A percentile compares a stretch with the other conserved stretches of the same genome.
phyloP scores from a whole-genome alignment of 2,113 vertebrate genomes.

The Paradisaea rubra region DNA sequence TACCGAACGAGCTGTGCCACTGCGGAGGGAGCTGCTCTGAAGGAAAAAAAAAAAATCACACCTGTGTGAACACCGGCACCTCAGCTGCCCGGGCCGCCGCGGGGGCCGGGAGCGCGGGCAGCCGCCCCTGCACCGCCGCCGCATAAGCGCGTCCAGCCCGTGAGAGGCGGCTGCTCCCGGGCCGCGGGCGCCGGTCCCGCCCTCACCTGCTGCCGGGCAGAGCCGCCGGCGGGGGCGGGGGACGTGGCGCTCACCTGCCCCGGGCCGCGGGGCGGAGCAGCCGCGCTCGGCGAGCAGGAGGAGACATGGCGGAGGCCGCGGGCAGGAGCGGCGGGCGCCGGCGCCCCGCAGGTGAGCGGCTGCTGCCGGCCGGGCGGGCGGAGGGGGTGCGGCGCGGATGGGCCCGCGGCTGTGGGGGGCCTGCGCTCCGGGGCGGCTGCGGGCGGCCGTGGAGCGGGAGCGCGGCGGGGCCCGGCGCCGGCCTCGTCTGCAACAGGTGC shows the following conservation, averaged over 20 bases:
- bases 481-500: conserved; percentile 8
- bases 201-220: conserved; percentile 48
- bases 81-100: background rate
- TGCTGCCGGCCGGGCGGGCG: too few species aligned
- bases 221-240: background rate
- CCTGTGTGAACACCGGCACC: background rate
- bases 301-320: conserved; percentile 42
- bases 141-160: background rate
- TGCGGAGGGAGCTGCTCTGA: background rate
- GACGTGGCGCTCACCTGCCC: background rate
- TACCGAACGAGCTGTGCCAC: background rate
- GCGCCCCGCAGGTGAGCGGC: too few species aligned
- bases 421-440: too few species aligned
- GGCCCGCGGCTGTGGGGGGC: too few species aligned
- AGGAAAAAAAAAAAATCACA: background rate
- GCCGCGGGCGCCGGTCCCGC: background rate
- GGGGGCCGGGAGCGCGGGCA: background rate
- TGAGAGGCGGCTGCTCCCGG: background rate
- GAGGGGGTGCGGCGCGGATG: too few species aligned
- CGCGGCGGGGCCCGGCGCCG: background rate
- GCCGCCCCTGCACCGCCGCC: background rate
- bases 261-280: conserved; percentile 5
- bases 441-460: background rate
- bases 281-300: background rate
- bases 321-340: background rate